A percentile compares a stretch with the other conserved stretches of the same genome.
phyloP scores from a whole-genome alignment of 2,113 vertebrate genomes.

The Sisor rabdophorus region DNA sequence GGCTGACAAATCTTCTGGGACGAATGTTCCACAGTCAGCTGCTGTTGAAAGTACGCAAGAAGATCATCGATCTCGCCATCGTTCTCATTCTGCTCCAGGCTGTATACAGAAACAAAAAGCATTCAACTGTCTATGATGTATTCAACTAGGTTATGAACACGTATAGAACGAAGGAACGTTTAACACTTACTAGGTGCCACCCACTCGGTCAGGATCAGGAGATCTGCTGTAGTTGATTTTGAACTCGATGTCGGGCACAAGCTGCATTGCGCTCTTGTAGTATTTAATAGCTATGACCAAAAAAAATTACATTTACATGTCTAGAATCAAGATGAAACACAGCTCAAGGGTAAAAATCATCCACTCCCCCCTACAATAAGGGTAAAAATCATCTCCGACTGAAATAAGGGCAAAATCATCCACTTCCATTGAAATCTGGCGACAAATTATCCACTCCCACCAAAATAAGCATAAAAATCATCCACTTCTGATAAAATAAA shows the following conservation, averaged over 20 bases:
- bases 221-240: conserved; percentile 90
- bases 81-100: conserved; percentile 77
- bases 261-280: conserved; percentile 96
- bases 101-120: conserved; percentile 48
- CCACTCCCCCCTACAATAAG: no score
- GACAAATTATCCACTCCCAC: no score
- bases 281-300: conserved; percentile 94
- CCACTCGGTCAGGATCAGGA: conserved; percentile 80
- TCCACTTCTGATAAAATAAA: no score
- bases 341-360: no score
- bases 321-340: no score
- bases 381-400: no score
- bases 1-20: conserved; percentile 87
- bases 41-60: conserved; percentile 86
- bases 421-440: no score
- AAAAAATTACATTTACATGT: not conserved
- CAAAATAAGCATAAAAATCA: no score
- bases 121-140: no score
- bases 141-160: no score
- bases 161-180: not conserved
- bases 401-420: no score
- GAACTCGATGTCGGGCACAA: conserved; percentile 97
- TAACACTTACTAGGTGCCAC: conserved; percentile 76
- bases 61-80: conserved; percentile 86
- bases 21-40: conserved; percentile 81